Base-by-base conservation (phyloP, 2,888 invertebrate species). In the Andrena haemorrhoa region DNA sequence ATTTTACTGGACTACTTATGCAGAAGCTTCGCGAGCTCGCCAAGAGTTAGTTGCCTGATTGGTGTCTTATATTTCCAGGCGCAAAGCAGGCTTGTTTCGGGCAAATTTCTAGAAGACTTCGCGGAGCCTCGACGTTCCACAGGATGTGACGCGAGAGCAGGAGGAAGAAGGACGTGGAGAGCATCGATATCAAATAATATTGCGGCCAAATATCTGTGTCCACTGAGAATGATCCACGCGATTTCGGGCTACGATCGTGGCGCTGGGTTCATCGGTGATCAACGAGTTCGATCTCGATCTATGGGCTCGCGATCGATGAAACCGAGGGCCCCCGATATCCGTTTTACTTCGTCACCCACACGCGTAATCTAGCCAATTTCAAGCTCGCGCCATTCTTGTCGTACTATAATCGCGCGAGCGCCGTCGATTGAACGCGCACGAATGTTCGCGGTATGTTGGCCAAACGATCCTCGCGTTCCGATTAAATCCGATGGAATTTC, bases 251-350 rank as follows among this genome's bases (percentile, higher is more conserved):
- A 33, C 65, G 65, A 77, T 73, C 51, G 41, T n/a, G 49, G 23
- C 10, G 41, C 10, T 41, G 23, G 51, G 29, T 63, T 68, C 41
- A 23, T 51, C 66, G 29, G 2, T 35, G 35, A 61, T 49, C 60
- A 20, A 20, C 26, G 47, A 68, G 12, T 35, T 75, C 47, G n/a
- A 75, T 75, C 47, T 41, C 41, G 41, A 41, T 41, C 16, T 5
- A 16, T n/a, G n/a, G 12, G 3, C 29, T 31, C 41, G 41, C 41
- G 41, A 16, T 41, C 41, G 41, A 41, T 41, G 41, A 41, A 41
- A 41, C 41, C 41, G 4, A 16, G 41, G 41, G 12, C 41, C 41
- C 41, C 41, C 41, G 41, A 16, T 41, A 5, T 41, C 41, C 1
- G 41, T 41, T 41, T 41, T 1, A 41, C 41, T 41, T 41, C 41